Percentiles rank a stretch among this genome's conserved stretches.
phyloP scores from a whole-genome alignment of 2,797 vertebrate genomes.

The Graptemys geographica region DNA sequence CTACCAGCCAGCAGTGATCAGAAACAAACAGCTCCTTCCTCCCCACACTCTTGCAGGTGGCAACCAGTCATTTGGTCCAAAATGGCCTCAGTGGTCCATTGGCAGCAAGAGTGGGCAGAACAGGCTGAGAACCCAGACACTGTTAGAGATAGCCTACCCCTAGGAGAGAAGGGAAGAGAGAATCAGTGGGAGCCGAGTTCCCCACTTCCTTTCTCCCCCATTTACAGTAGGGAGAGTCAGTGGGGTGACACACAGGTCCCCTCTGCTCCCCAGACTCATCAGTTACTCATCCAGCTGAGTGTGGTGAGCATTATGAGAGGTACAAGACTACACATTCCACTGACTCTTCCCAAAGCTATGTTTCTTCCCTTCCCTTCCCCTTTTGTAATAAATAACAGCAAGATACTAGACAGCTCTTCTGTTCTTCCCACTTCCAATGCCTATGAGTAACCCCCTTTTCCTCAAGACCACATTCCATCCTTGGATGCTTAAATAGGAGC shows the following conservation, averaged over 20 bases:
- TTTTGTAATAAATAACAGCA: fast-evolving
- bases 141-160: neutral
- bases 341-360: neutral
- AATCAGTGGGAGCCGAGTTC: fast-evolving
- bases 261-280: neutral
- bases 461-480: neutral
- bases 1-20: neutral
- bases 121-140: neutral
- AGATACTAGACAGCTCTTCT: neutral
- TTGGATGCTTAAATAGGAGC: neutral
- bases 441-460: neutral
- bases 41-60: neutral
- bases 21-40: neutral
- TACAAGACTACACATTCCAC: neutral
- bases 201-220: neutral
- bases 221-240: neutral
- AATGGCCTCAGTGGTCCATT: neutral
- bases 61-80: neutral
- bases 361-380: neutral
- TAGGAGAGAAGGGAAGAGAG: neutral
- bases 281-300: neutral
- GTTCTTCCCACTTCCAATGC: neutral
- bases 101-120: neutral
- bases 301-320: neutral
- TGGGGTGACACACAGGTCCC: neutral